Evolutionary conservation across 2,113 vertebrate genomes (phyloP), one percentile per base, ranked within the genome.

Genomic region (Labeo rohita): DNA sequence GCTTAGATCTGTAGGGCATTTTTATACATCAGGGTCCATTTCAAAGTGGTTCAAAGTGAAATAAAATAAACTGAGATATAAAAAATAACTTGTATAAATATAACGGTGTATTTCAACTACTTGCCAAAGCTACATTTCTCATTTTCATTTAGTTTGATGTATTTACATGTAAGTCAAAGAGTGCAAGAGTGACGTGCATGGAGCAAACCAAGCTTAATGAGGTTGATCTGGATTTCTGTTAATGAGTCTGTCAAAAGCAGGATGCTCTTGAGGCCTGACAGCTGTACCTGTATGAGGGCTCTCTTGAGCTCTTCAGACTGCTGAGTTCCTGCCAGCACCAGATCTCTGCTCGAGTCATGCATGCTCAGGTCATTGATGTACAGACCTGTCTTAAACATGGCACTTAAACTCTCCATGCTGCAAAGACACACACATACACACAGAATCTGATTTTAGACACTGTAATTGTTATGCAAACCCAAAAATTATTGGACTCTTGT

Each of bases 301-400:
- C 94, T 90, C 87, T 95, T 95, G 47, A 95, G 92, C 90, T 95
- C 95, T 88, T 95, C 94, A 15, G 93, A 95, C 87, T 94, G 93
- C 86, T 95, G 94, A 0, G 92, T 95, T 47, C 94, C 93, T 1
- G 94, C 94, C 87, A 95, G 91, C 80, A 95, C 94, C 90, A 95
- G 87, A 85, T 95, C 94, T 89, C 94, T 93, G 88, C 94, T 95
- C 87, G 94, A 95, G 92, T 95, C 92, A 10, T 95, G 94, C 94
- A 95, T 94, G 90, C 94, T 95, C 66, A 94, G 91, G 88, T 95
- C 95, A 66, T 95, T 95, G 89, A 95, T 91, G 91, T 95, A 95
- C 59, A 95, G 90, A 49, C 95, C 93, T 0, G 94, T 95, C 87
- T 93, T 94, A 75, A 95, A 95, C 94, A 95, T 95, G 2, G 86